phyloP scores from a whole-genome alignment of 2,113 vertebrate genomes.

The Lipophrys pholis region DNA sequence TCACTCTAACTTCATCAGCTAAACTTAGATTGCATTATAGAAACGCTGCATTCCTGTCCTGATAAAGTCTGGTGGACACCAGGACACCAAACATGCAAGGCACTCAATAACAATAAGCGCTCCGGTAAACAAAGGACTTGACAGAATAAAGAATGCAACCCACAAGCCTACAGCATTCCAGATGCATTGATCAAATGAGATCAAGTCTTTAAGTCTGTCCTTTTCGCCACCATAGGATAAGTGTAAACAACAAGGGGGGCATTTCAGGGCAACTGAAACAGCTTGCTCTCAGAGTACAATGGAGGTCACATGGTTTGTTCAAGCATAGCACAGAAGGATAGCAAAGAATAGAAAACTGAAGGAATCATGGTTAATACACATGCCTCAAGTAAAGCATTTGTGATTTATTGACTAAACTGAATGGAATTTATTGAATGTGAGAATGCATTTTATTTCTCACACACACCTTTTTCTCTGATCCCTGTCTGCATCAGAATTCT shows the following conservation, averaged over 20 bases:
- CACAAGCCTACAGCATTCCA: slow-evolving; percentile 11
- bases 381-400: neutral
- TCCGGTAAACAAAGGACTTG: slow-evolving; percentile 6
- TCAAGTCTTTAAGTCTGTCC: neutral
- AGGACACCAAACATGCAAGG: slow-evolving; percentile 14
- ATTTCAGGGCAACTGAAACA: slow-evolving; percentile 35
- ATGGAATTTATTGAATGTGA: slow-evolving; percentile 52
- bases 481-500: slow-evolving; percentile 56
- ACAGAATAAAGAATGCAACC: slow-evolving; percentile 18
- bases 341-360: neutral
- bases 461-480: slow-evolving; percentile 12
- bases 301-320: slow-evolving; percentile 10
- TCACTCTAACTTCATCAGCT: slow-evolving; percentile 19
- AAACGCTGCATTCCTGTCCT: slow-evolving; percentile 9
- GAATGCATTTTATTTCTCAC: slow-evolving; percentile 22
- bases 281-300: slow-evolving; percentile 15
- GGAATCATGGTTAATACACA: slow-evolving; percentile 11
- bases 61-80: neutral
- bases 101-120: neutral
- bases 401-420: neutral
- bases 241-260: slow-evolving; percentile 27
- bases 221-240: slow-evolving; percentile 7
- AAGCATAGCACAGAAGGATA: neutral
- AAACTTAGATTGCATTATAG: slow-evolving; percentile 12
- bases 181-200: slow-evolving; percentile 28